These are phyloP conservation scores for Oreotrochilus melanogaster DNA, from an alignment of 2,113 vertebrate species.

Conservation along the genomic window DNA sequence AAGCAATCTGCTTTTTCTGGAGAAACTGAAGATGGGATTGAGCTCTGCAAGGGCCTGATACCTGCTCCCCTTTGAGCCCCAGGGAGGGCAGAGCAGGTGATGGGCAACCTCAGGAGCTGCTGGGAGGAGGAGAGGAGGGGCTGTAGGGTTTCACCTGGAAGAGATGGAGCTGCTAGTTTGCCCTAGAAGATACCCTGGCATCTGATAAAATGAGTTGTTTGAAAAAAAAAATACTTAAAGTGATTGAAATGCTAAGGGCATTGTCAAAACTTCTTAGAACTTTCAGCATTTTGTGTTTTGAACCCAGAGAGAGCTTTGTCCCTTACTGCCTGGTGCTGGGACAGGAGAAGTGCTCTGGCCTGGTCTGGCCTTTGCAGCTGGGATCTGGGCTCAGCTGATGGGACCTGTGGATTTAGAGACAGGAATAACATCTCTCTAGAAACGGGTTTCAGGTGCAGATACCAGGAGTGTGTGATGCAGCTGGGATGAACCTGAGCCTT, in stretches of 20 bases:
- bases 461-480: background rate
- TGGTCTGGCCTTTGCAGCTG: background rate
- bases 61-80: background rate
- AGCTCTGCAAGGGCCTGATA: background rate
- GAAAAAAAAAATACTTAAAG: background rate
- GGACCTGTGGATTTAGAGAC: background rate
- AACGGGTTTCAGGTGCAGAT: background rate
- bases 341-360: background rate
- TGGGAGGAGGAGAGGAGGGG: background rate
- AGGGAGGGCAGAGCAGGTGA: background rate
- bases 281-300: fast-evolving
- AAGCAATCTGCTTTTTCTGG: background rate
- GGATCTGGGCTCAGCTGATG: background rate
- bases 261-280: background rate
- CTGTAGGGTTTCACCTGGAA: background rate
- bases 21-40: fast-evolving
- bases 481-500: background rate
- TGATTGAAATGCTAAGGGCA: background rate
- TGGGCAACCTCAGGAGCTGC: fast-evolving
- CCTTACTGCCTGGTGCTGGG: background rate
- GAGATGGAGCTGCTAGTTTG: background rate
- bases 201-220: background rate
- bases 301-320: background rate
- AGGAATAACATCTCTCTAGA: background rate
- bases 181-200: fast-evolving